Percentiles rank a stretch among this genome's conserved stretches.
Conservation (phyloP, 2,113 vertebrate species). For the Mastomys natalensis region DNA sequence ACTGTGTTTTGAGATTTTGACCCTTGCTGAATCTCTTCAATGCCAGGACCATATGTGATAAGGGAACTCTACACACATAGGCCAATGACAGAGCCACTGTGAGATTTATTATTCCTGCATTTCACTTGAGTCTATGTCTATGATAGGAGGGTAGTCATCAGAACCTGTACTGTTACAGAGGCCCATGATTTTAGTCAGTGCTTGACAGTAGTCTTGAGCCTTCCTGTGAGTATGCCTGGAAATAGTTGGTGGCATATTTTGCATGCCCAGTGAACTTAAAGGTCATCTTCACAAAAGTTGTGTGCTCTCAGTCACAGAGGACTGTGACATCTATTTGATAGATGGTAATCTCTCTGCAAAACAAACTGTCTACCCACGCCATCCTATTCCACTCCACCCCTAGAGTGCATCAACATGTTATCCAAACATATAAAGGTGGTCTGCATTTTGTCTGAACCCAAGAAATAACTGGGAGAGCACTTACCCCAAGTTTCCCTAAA, state of each 20-base stretch:
- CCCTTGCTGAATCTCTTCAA: not conserved
- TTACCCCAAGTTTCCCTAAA: not conserved
- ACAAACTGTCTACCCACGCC: rapidly evolving
- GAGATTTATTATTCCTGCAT: not conserved
- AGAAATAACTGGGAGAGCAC: rapidly evolving
- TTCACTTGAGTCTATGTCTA: not conserved
- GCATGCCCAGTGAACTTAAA: not conserved
- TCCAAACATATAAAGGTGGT: not conserved
- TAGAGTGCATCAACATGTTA: not conserved
- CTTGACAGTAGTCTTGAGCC: not conserved
- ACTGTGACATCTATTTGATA: rapidly evolving
- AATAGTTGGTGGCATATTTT: not conserved
- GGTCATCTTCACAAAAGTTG: not conserved
- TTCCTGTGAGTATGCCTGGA: too few relatives aligned
- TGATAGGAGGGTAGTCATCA: too few relatives aligned
- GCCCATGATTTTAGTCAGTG: not conserved
- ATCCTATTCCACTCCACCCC: too few relatives aligned
- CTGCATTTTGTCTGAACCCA: not conserved
- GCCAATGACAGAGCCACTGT: not conserved
- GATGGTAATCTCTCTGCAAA: not conserved
- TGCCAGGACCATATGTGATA: not conserved
- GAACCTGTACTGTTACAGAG: not conserved
- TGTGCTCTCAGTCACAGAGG: rapidly evolving
- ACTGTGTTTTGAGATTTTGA: not conserved
- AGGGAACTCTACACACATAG: not conserved